phyloP scores from a whole-genome alignment of 2,888 invertebrate species.

The Synanthedon vespiformis region DNA sequence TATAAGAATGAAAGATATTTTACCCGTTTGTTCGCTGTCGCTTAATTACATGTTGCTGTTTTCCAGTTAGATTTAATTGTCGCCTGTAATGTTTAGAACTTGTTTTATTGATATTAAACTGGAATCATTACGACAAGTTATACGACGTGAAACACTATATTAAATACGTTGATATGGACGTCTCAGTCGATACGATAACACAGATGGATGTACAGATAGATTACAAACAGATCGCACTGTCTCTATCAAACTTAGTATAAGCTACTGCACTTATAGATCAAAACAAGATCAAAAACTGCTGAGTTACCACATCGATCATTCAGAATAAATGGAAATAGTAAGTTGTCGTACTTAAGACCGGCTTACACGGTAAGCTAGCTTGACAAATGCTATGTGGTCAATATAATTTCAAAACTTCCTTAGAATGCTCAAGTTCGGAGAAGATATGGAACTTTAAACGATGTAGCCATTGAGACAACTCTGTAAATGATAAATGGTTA shows the following conservation, averaged over 20 bases:
- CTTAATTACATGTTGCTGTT: slow-evolving; percentile 52
- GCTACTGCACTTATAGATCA: slow-evolving; percentile 55
- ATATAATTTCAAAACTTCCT: no score
- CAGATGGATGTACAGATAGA: neutral
- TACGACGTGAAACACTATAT: neutral
- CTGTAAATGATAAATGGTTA: no score
- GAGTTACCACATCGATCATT: slow-evolving; percentile 61
- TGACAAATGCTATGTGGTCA: slow-evolving; percentile 3
- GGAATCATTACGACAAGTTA: neutral
- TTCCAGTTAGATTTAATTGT: slow-evolving; percentile 61
- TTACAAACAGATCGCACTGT: slow-evolving; percentile 8
- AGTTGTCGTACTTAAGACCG: slow-evolving; percentile 19
- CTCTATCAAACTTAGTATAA: slow-evolving; percentile 29
- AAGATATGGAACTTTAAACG: no score
- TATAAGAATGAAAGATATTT: slow-evolving; percentile 61
- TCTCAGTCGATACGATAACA: neutral
- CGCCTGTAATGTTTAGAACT: slow-evolving; percentile 21
- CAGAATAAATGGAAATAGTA: slow-evolving; percentile 37
- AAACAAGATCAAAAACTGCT: slow-evolving; percentile 61
- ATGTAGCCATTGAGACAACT: no score
- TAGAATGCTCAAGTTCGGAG: no score
- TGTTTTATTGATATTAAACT: slow-evolving; percentile 14
- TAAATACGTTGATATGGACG: slow-evolving; percentile 3
- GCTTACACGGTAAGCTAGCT: slow-evolving; percentile 16
- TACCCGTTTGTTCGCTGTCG: slow-evolving; percentile 28